Evolutionary conservation across 2,888 invertebrate species (phyloP).

Genomic region (Prosopocoilus inquinatus): DNA sequence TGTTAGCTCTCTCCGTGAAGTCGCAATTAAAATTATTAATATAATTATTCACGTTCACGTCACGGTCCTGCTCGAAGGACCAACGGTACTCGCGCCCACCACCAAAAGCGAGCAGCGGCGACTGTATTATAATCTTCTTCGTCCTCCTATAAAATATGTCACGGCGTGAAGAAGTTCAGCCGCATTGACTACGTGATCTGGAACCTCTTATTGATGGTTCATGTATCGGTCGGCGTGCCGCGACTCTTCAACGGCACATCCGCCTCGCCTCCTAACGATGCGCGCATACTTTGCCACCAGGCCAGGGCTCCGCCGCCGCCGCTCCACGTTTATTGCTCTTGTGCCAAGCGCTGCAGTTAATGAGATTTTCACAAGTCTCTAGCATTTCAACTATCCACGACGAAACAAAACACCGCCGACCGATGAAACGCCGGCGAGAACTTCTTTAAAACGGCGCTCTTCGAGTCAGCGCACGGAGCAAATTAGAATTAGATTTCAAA

Average conservation of each 20-base stretch:
- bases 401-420: background rate
- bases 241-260: conserved; percentile 17
- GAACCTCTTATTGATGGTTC: conserved; percentile 18
- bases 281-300: conserved; percentile 9
- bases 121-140: background rate
- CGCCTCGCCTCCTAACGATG: conserved; percentile 17
- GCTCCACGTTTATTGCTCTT: conserved; percentile 5
- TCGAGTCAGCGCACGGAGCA: no score
- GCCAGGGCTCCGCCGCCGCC: conserved; percentile 2
- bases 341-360: conserved; percentile 13
- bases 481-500: no score
- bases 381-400: background rate
- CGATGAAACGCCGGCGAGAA: background rate
- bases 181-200: conserved; percentile 22
- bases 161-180: conserved; percentile 14
- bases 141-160: conserved; percentile 17
- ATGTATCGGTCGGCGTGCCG: conserved; percentile 16
- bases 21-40: conserved; percentile 3
- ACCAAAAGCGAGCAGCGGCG: conserved; percentile 12
- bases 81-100: conserved; percentile 5
- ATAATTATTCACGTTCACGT: conserved; percentile 8
- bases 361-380: conserved; percentile 20
- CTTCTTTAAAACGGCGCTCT: background rate
- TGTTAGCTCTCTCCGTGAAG: background rate
- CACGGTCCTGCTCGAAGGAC: conserved; percentile 1